Evolutionary conservation across 2,113 vertebrate genomes (phyloP).

Genomic region (Orientallactaga bullata): DNA sequence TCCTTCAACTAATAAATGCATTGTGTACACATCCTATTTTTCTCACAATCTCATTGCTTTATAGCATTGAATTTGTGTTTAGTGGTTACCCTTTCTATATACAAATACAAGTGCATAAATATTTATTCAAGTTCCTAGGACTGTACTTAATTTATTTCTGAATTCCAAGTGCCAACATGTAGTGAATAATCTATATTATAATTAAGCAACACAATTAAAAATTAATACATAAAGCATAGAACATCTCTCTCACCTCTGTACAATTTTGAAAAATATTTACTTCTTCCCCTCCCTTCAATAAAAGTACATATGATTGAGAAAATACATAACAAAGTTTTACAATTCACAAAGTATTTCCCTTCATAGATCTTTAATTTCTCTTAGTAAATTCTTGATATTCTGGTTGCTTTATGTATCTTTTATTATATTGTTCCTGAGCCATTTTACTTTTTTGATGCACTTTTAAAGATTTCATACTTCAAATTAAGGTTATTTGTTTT

Average conservation of each 20-base stretch:
- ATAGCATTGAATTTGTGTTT: background rate
- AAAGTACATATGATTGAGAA: background rate
- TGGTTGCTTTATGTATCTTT: background rate
- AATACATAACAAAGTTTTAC: background rate
- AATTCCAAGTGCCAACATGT: background rate
- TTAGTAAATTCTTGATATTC: background rate
- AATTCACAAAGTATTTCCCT: background rate
- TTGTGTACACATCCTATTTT: background rate
- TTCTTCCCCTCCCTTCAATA: background rate
- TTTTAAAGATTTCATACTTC: slow-evolving; percentile 9
- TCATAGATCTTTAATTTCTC: background rate
- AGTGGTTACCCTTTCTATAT: too few species aligned
- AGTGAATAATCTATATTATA: background rate
- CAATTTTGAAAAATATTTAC: background rate
- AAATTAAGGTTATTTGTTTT: background rate
- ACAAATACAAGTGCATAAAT: background rate
- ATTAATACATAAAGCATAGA: background rate
- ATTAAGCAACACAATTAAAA: background rate
- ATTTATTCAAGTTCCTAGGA: background rate
- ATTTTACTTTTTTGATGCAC: background rate
- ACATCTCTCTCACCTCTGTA: background rate
- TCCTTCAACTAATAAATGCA: background rate
- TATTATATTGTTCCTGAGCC: background rate
- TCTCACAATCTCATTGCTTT: background rate
- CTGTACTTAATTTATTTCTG: background rate